phyloP scores from a whole-genome alignment of 2,888 invertebrate genomes.

The Brachypterus glaber region DNA sequence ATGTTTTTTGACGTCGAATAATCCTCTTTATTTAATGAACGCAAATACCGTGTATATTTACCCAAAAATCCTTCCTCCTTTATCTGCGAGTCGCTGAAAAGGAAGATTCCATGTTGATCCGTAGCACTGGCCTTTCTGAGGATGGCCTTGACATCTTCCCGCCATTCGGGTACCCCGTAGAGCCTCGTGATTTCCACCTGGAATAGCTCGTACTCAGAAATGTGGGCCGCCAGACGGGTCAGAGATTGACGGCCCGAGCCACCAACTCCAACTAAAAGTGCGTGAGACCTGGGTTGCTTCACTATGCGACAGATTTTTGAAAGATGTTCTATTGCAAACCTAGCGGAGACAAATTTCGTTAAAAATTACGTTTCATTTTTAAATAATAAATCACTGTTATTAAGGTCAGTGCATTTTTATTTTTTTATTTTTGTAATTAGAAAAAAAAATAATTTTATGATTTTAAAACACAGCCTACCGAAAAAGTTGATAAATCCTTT shows the following conservation, averaged over 20 bases:
- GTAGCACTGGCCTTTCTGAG: slow-evolving; percentile 71
- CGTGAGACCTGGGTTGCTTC: slow-evolving; percentile 87
- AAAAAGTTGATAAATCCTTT: no score
- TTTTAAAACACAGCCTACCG: no score
- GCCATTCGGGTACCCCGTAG: slow-evolving; percentile 79
- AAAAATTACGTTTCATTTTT: no score
- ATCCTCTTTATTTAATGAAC: no score
- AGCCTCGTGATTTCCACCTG: slow-evolving; percentile 85
- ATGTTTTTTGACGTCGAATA: no score
- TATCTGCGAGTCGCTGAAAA: slow-evolving; percentile 87
- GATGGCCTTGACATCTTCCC: slow-evolving; percentile 78
- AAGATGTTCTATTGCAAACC: slow-evolving; percentile 91
- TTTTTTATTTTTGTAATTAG: no score
- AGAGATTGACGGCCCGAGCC: slow-evolving; percentile 90
- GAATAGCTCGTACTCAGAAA: slow-evolving; percentile 86
- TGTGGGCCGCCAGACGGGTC: slow-evolving; percentile 82
- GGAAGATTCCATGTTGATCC: slow-evolving; percentile 79
- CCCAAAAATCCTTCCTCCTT: slow-evolving; percentile 89
- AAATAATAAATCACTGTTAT: no score
- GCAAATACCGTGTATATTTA: no score
- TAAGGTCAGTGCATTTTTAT: no score
- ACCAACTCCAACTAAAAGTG: slow-evolving; percentile 70
- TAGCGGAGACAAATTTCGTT: no score
- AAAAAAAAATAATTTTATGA: no score
- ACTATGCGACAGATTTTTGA: slow-evolving; percentile 83